A percentile compares a stretch with the other conserved stretches of the same genome.
phyloP scores from a whole-genome alignment of 2,888 invertebrate genomes.

The Octodonta nipae region DNA sequence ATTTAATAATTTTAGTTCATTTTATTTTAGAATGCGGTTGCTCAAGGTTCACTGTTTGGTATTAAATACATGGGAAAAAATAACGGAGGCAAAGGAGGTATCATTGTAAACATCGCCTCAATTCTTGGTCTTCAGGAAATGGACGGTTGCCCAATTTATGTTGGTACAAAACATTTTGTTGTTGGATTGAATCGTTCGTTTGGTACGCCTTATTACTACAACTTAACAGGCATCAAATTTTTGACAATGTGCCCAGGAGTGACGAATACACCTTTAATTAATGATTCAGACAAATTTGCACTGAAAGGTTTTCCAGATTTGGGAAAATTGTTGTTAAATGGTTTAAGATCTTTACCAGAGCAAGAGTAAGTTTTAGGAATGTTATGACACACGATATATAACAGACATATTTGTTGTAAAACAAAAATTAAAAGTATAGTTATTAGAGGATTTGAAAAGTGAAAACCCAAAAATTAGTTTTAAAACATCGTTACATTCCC shows the following conservation, averaged over 20 bases:
- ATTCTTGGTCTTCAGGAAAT: slow-evolving; percentile 44
- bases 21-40: slow-evolving; percentile 34
- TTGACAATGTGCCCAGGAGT: slow-evolving; percentile 37
- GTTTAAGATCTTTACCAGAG: slow-evolving; percentile 26
- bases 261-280: slow-evolving; percentile 31
- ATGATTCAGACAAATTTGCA: slow-evolving; percentile 22
- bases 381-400: neutral
- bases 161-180: slow-evolving; percentile 46
- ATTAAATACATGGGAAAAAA: slow-evolving; percentile 46
- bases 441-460: too few relatives aligned
- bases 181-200: slow-evolving; percentile 40
- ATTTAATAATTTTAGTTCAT: too few relatives aligned
- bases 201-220: slow-evolving; percentile 29
- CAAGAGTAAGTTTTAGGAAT: slow-evolving; percentile 15
- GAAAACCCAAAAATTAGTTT: too few relatives aligned
- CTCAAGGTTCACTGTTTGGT: slow-evolving; percentile 40
- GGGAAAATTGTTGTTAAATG: slow-evolving; percentile 21
- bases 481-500: too few relatives aligned
- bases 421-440: neutral
- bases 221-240: slow-evolving; percentile 33
- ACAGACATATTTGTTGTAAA: neutral
- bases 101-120: slow-evolving; percentile 54
- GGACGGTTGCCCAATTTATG: slow-evolving; percentile 44
- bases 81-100: slow-evolving; percentile 47
- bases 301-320: slow-evolving; percentile 19